Evolutionary conservation across 2,797 vertebrate genomes (phyloP), one percentile per base, ranked within the genome.

Genomic region (Melanotaenia nigrans): DNA sequence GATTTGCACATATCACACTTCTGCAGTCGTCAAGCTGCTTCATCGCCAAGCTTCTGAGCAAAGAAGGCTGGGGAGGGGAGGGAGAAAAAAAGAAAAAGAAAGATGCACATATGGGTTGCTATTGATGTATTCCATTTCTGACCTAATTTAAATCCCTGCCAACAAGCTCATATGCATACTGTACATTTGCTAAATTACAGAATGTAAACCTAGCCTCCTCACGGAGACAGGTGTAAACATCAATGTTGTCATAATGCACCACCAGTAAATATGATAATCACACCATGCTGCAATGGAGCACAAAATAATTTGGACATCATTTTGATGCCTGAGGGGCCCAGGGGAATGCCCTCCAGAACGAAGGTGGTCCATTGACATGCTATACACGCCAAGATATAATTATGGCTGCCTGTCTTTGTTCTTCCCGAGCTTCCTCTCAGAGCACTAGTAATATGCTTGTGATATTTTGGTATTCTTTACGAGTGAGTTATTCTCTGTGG

Each of bases 121-220:
- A 94, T 94, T 95, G 93, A 95, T 95, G 93, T 95, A 94, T 95
- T 95, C 94, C 87, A 88, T 92, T 93, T 91, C 91, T 95, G 94
- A 95, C 94, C 95, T 94, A 94, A 95, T 95, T 95, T 94, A 93
- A 94, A 94, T 94, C 94, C 90, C 88, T 93, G 93, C 93, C 95
- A 95, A 92, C 88, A 84, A 89, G 85, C 94, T 95, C 94, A 93
- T 95, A 94, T 95, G 92, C 94, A 93, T 93, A 94, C 93, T 94
- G 93, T 95, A 95, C 93, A 94, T 95, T 94, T 91, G 90, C 89
- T 92, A 93, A 95, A 94, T 94, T 91, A 94, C 88, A 79, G 90
- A 90, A 85, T 83, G 88, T 88, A 94, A 94, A 94, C 89, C 90
- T 90, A 71, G 85, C 85, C 88, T 81, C 79, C 87, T 90, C 87